Percentiles rank a stretch among this genome's conserved stretches.
Conservation (phyloP, 2,113 vertebrate genomes). For the Oriolus oriolus region DNA sequence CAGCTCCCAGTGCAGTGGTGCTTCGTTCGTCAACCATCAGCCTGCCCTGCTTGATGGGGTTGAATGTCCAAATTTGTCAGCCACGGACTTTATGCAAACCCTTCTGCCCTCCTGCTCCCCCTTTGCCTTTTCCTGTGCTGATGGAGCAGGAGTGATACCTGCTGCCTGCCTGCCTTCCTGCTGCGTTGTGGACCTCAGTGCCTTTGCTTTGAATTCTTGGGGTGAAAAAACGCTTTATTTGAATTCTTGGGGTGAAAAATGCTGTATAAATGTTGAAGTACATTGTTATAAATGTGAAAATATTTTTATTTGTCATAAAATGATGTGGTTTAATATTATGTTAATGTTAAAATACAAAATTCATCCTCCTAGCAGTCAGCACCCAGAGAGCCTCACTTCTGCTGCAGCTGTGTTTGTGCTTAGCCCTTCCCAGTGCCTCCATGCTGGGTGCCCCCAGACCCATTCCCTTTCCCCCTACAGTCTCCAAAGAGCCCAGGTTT, state of each 20-base stretch:
- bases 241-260: neutral
- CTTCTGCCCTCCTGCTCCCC: neutral
- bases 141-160: neutral
- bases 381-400: neutral
- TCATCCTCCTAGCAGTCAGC: neutral
- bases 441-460: rapidly evolving
- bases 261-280: neutral
- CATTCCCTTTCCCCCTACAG: rapidly evolving
- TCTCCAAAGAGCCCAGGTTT: neutral
- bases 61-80: neutral
- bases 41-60: neutral
- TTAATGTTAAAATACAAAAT: neutral
- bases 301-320: neutral
- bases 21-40: neutral
- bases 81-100: neutral
- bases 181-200: rapidly evolving
- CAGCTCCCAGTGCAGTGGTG: rapidly evolving
- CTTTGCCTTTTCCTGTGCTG: neutral
- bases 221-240: neutral
- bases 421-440: neutral
- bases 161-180: neutral
- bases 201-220: neutral
- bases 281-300: rapidly evolving
- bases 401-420: neutral
- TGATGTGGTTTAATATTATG: neutral